Evolutionary conservation across 2,797 vertebrate genomes (phyloP), one percentile per base, ranked within the genome.

Genomic region (Silurus aristotelis): DNA sequence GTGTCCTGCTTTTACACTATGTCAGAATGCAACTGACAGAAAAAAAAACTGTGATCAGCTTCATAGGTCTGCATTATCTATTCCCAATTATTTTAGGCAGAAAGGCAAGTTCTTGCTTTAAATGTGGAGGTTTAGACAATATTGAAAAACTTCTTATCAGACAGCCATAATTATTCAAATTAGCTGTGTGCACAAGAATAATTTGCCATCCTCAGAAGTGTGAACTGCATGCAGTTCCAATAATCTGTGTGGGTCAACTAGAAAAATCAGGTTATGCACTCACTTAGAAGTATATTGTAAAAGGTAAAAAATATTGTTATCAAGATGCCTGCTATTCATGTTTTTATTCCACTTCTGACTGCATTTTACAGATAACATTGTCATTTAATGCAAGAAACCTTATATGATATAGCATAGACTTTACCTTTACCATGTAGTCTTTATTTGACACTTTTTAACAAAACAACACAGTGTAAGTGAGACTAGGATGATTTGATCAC

Each of bases 391-490:
- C 1, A 22, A 58, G 15, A 82, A 22, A 22, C 15, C 17, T 8
- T 17, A 68, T 31, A 52, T 25, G 13, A 38, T 38, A 38, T 38
- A 38, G 38, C 38, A 0, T 38, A 38, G 38, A 4, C 38, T 38
- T 38, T 38, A 38, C 38, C 38, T 38, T 38, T 38, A 38, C 38
- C 38, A 38, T 38, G 0, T 1, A 81, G 46, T 20, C 46, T 52
- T 52, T 67, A 55, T 67, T 31, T 67, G 46, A 67, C n/a, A 81
- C 52, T 80, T 10, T 43, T 64, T 80, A 80, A 52, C 78, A 64
- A 0, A 31, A 7, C 3, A 80, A 25, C 22, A 52, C 7, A 80
- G 78, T 66, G 48, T 22, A 43, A 19, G 56, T 14, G 10, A 43
- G 43, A 66, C 2, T 52, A 15, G 64, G 38, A 64, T 64, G 38